Conservation (phyloP, 2,797 vertebrate species). For the Coranthus polyacanthus region DNA sequence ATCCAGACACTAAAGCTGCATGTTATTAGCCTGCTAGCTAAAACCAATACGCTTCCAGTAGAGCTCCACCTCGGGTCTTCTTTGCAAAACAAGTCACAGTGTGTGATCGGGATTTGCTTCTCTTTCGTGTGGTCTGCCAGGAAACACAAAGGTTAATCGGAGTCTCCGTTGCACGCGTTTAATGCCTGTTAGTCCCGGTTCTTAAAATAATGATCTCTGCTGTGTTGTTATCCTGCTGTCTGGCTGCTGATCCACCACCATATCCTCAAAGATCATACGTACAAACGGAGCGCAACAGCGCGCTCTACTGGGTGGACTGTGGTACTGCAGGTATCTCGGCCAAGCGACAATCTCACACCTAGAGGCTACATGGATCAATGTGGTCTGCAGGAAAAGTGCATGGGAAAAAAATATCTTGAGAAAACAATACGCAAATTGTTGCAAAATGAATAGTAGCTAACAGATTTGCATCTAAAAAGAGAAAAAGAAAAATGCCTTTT, state of each 20-base stretch:
- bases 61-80: slow-evolving; percentile 55
- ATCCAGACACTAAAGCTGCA: slow-evolving; percentile 45
- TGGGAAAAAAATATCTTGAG: background rate
- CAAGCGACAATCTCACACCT: background rate
- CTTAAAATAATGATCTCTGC: slow-evolving; percentile 11
- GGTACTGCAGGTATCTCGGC: slow-evolving; percentile 11
- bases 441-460: background rate
- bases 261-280: slow-evolving; percentile 42
- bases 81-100: slow-evolving; percentile 28
- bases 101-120: background rate
- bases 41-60: slow-evolving; percentile 43
- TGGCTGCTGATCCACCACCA: slow-evolving; percentile 60
- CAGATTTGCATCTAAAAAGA: background rate
- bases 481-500: background rate
- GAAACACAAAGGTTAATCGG: background rate
- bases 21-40: slow-evolving; percentile 57
- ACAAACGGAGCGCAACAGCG: slow-evolving; percentile 13
- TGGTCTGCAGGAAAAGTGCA: background rate
- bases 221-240: slow-evolving; percentile 66
- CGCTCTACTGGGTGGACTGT: slow-evolving; percentile 10
- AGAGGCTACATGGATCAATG: rapidly evolving
- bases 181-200: background rate
- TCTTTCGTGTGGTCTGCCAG: background rate
- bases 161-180: background rate
- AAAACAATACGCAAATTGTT: too few relatives aligned